Percentiles rank a stretch among this genome's conserved stretches.
These are phyloP conservation scores for Brachypterus glaber DNA, from an alignment of 2,888 invertebrate species.

Conservation along the genomic window DNA sequence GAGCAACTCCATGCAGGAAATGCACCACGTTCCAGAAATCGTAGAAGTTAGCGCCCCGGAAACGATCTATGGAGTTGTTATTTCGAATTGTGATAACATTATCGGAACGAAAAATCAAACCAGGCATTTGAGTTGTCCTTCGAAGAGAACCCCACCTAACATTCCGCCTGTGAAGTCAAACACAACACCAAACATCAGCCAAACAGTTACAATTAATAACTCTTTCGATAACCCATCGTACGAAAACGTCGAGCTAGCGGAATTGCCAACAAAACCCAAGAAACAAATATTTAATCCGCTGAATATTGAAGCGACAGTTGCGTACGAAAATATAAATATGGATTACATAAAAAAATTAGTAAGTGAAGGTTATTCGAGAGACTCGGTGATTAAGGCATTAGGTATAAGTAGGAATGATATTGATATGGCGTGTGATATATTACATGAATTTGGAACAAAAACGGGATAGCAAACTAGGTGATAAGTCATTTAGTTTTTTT, in stretches of 20 bases:
- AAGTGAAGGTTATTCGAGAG: slow-evolving; percentile 82
- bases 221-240: slow-evolving; percentile 16
- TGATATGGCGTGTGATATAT: slow-evolving; percentile 82
- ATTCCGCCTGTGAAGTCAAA: slow-evolving; percentile 46
- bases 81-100: slow-evolving; percentile 47
- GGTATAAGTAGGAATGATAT: slow-evolving; percentile 89
- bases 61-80: slow-evolving; percentile 62
- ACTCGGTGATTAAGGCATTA: slow-evolving; percentile 82
- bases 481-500: too few relatives aligned
- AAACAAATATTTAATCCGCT: slow-evolving; percentile 35
- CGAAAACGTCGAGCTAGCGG: slow-evolving; percentile 33
- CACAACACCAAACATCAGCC: slow-evolving; percentile 44
- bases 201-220: slow-evolving; percentile 8
- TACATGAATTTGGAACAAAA: slow-evolving; percentile 33
- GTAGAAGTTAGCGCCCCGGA: slow-evolving; percentile 53
- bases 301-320: slow-evolving; percentile 39
- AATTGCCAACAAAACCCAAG: slow-evolving; percentile 29
- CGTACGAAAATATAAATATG: slow-evolving; percentile 83
- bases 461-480: slow-evolving; percentile 31
- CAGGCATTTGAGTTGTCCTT: slow-evolving; percentile 34
- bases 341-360: slow-evolving; percentile 84
- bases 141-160: slow-evolving; percentile 23
- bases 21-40: slow-evolving; percentile 25
- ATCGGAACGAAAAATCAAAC: slow-evolving; percentile 32
- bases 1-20: slow-evolving; percentile 38